phyloP scores from a whole-genome alignment of 2,888 invertebrate genomes.

The Mongoloraphidia duomilia region DNA sequence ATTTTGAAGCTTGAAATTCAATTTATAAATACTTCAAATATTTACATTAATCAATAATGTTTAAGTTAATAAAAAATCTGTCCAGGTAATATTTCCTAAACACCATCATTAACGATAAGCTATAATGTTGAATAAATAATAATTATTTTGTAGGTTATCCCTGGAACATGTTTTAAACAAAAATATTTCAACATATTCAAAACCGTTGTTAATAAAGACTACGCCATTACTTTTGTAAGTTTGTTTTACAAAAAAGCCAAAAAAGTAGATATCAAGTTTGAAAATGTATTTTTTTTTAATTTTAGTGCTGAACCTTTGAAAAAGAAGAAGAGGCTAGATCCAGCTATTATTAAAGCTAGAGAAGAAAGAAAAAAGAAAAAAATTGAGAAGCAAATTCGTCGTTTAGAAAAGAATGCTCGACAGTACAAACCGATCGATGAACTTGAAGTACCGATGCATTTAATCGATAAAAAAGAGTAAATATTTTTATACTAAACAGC shows the following conservation, averaged over 20 bases:
- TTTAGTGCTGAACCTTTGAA: slow-evolving; percentile 76
- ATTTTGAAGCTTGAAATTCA: too few relatives aligned
- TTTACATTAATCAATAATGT: too few relatives aligned
- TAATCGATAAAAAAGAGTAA: slow-evolving; percentile 52
- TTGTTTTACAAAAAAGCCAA: background rate
- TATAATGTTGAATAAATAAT: too few relatives aligned
- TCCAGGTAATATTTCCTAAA: too few relatives aligned
- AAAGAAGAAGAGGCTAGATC: slow-evolving; percentile 78
- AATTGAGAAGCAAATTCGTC: slow-evolving; percentile 74
- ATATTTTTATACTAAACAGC: slow-evolving; percentile 11
- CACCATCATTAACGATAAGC: too few relatives aligned
- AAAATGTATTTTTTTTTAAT: slow-evolving; percentile 9
- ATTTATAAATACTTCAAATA: too few relatives aligned
- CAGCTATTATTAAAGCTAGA: slow-evolving; percentile 59
- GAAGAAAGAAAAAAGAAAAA: slow-evolving; percentile 71
- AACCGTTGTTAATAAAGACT: background rate
- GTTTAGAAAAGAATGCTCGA: slow-evolving; percentile 62
- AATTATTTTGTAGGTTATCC: too few relatives aligned
- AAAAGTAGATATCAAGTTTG: background rate
- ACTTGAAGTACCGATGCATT: slow-evolving; percentile 52
- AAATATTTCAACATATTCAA: background rate
- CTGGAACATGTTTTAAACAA: too few relatives aligned
- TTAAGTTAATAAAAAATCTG: too few relatives aligned
- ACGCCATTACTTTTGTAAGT: slow-evolving; percentile 21
- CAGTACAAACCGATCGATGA: slow-evolving; percentile 87